phyloP scores from a whole-genome alignment of 1,140 invertebrate genomes.

The Aphidius gifuensis region DNA sequence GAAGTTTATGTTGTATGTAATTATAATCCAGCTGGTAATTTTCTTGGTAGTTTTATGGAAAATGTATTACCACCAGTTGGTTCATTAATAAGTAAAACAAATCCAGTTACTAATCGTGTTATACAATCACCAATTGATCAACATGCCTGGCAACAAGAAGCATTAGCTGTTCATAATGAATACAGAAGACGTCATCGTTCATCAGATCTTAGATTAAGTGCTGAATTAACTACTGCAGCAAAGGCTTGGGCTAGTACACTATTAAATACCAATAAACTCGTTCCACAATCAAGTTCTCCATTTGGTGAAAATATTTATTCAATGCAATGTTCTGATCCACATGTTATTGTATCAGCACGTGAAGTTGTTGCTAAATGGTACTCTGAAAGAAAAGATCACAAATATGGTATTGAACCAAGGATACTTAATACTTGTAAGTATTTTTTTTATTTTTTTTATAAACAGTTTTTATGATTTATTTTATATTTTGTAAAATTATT shows the following conservation, averaged over 20 bases:
- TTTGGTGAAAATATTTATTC: constrained; percentile 67
- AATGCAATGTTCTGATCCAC: constrained; percentile 67
- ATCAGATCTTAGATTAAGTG: constrained; percentile 60
- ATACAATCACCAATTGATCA: constrained; percentile 35
- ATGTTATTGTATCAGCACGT: constrained; percentile 61
- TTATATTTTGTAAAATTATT: constrained; percentile 16
- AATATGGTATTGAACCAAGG: constrained; percentile 62
- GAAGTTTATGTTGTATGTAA: constrained; percentile 80
- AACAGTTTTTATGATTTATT: background rate
- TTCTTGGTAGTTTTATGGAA: constrained; percentile 70
- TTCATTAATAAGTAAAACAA: constrained; percentile 45
- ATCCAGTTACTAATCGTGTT: constrained; percentile 28
- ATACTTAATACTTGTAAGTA: constrained; percentile 58
- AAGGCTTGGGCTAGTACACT: constrained; percentile 73
- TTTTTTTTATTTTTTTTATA: background rate
- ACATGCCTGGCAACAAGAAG: constrained; percentile 60
- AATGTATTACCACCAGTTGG: constrained; percentile 66
- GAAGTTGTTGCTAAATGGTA: constrained; percentile 71
- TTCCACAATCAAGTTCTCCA: constrained; percentile 62
- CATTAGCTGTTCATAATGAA: constrained; percentile 72
- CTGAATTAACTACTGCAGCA: constrained; percentile 53
- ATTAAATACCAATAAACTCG: constrained; percentile 66
- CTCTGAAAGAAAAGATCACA: constrained; percentile 63
- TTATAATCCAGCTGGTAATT: constrained; percentile 84
- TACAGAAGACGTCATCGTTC: constrained; percentile 73